Evolutionary conservation across 2,113 vertebrate genomes (phyloP).

Genomic region (Paralichthys olivaceus): DNA sequence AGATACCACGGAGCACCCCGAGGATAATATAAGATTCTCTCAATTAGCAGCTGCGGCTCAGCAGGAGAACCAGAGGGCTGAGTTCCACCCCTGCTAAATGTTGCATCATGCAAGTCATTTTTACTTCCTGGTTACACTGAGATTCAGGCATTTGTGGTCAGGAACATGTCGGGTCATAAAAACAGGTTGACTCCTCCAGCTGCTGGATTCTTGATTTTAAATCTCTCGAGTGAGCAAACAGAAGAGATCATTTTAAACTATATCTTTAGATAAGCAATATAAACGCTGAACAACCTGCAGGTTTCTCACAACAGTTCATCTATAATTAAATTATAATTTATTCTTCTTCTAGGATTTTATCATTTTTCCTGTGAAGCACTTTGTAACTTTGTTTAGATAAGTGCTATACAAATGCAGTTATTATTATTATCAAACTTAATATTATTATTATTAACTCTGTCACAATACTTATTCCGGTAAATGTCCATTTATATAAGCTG

Average conservation of each 20-base stretch:
- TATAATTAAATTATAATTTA: too few species aligned
- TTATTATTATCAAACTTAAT: too few species aligned
- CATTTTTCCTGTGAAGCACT: too few species aligned
- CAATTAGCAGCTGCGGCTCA: neutral
- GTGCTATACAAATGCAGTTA: too few species aligned
- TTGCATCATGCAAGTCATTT: neutral
- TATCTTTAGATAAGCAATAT: neutral
- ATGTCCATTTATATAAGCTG: neutral
- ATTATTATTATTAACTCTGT: too few species aligned
- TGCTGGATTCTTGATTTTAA: neutral
- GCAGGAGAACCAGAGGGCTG: neutral
- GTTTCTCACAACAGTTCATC: neutral
- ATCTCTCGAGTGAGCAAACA: neutral
- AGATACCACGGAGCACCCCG: neutral
- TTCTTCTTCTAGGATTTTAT: too few species aligned
- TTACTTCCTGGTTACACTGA: neutral
- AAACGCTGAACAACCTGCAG: neutral
- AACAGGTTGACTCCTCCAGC: conserved; percentile 2
- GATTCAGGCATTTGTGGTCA: neutral
- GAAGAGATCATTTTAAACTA: neutral
- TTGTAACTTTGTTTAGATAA: too few species aligned
- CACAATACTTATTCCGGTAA: neutral
- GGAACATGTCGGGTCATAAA: neutral
- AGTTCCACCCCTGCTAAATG: neutral
- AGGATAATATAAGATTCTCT: neutral